Conservation (phyloP, 1,140 invertebrate species). For the roundworm (Caenorhabditis elegans) region DNA sequence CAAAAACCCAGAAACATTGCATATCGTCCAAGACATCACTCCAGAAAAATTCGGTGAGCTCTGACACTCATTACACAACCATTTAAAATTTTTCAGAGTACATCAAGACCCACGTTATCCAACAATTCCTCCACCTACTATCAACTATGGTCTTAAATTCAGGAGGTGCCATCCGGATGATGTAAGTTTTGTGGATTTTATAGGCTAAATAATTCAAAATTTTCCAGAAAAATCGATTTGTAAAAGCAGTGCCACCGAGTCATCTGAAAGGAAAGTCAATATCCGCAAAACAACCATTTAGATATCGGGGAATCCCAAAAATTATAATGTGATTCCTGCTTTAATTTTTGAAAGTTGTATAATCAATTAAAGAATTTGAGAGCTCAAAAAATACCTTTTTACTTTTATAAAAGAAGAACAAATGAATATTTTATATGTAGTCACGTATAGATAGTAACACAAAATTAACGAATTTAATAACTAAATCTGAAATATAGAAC, state of each 20-base stretch:
- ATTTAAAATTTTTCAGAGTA: background rate
- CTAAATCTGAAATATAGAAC: too few species aligned
- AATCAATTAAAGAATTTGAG: too few species aligned
- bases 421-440: too few species aligned
- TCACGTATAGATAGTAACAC: too few species aligned
- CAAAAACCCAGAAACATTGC: too few species aligned
- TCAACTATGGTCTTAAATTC: background rate
- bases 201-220: background rate
- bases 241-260: background rate
- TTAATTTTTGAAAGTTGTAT: too few species aligned
- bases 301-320: background rate
- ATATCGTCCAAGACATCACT: background rate
- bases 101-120: background rate
- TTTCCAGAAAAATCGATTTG: background rate
- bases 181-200: background rate
- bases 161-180: background rate
- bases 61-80: too few species aligned
- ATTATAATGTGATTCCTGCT: background rate
- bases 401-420: too few species aligned
- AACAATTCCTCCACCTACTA: background rate
- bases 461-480: too few species aligned
- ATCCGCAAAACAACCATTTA: background rate
- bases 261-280: background rate
- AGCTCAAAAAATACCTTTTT: too few species aligned
- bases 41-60: background rate